These are phyloP conservation scores for Xiphias gladius DNA, from an alignment of 2,113 vertebrate species.

Conservation along the genomic window DNA sequence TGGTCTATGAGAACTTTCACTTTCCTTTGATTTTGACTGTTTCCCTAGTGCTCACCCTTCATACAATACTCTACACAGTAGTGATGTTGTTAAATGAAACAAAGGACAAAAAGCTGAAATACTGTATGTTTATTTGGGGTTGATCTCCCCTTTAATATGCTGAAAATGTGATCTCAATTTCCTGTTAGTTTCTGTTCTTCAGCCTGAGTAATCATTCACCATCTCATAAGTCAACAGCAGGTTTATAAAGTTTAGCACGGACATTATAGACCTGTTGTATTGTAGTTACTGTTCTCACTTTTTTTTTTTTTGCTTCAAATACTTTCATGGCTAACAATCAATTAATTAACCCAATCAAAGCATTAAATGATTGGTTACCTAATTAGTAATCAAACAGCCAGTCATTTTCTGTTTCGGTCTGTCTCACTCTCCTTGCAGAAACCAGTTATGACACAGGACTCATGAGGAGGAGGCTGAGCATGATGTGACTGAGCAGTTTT, in stretches of 20 bases:
- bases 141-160: background rate
- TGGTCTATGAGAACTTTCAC: background rate
- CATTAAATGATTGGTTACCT: background rate
- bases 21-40: background rate
- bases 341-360: conserved; percentile 45
- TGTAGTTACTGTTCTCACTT: background rate
- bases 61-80: background rate
- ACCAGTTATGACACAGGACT: conserved; percentile 70
- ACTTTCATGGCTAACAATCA: background rate
- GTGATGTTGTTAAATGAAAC: background rate
- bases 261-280: background rate
- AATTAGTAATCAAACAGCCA: background rate
- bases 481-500: conserved; percentile 58
- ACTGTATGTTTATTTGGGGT: background rate
- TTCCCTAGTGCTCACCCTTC: background rate
- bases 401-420: conserved; percentile 7
- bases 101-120: background rate
- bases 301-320: background rate
- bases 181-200: background rate
- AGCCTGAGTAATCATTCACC: background rate
- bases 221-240: background rate
- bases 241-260: background rate
- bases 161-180: background rate
- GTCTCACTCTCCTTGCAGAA: conserved; percentile 69
- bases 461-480: conserved; percentile 71